Conservation (phyloP, 1,140 invertebrate species). For the Diorhabda carinulata region DNA sequence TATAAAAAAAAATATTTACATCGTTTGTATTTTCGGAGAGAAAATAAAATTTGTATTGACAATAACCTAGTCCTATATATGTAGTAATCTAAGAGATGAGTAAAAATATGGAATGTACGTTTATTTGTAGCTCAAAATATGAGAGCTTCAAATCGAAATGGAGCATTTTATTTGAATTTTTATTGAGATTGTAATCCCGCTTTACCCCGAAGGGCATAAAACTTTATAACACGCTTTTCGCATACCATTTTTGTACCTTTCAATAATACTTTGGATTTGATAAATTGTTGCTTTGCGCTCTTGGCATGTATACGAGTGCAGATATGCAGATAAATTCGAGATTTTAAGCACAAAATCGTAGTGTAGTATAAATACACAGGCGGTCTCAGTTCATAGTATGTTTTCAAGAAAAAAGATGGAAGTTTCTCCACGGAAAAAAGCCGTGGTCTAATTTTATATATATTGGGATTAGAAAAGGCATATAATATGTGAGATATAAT, state of each 20-base stretch:
- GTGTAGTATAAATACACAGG: too few species aligned
- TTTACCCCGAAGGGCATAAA: conserved; percentile 1
- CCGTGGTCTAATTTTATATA: too few species aligned
- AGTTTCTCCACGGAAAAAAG: too few species aligned
- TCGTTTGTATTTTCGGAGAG: too few species aligned
- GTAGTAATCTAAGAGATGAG: background rate
- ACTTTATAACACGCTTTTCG: conserved; percentile 11
- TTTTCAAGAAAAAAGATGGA: too few species aligned
- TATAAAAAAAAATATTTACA: too few species aligned
- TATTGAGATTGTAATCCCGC: conserved; percentile 3
- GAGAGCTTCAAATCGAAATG: background rate
- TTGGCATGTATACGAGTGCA: background rate
- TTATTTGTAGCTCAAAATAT: conserved; percentile 3
- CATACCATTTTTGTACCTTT: conserved; percentile 9
- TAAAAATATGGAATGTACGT: background rate
- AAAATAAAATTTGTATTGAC: too few species aligned
- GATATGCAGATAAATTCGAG: background rate
- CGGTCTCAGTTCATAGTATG: too few species aligned
- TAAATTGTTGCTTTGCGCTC: conserved; percentile 8
- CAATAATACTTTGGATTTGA: conserved; percentile 11
- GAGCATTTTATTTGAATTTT: conserved; percentile 11
- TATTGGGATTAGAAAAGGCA: too few species aligned
- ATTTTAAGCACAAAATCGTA: background rate
- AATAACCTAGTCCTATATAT: too few species aligned
- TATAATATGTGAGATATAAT: too few species aligned